phyloP scores from a whole-genome alignment of 2,797 vertebrate genomes.

The Pseudochirops cupreus region DNA sequence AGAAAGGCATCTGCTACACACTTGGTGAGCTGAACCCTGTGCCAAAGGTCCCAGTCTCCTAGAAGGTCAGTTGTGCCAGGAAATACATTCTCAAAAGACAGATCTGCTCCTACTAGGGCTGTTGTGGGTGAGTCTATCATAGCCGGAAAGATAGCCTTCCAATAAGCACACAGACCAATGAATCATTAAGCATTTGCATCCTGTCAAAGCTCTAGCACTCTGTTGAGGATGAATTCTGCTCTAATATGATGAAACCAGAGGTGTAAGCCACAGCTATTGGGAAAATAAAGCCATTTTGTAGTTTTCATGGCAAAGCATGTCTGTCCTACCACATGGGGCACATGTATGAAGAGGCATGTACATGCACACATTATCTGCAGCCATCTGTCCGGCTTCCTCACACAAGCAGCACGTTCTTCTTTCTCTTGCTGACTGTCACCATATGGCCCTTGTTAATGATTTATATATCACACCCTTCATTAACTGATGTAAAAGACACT shows the following conservation, averaged over 20 bases:
- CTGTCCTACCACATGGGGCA: not conserved
- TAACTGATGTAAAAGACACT: conserved; percentile 68
- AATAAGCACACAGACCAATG: not conserved
- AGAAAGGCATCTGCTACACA: not conserved
- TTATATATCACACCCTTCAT: conserved; percentile 68
- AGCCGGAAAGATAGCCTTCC: not conserved
- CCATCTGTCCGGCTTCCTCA: conserved; percentile 44
- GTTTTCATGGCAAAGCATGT: not conserved
- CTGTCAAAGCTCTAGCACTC: conserved; percentile 14
- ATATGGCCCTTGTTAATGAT: conserved; percentile 74
- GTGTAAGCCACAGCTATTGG: conserved; percentile 52
- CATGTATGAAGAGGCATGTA: conserved; percentile 30
- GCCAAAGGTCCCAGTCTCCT: not conserved
- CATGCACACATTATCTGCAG: conserved; percentile 31
- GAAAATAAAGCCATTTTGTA: not conserved
- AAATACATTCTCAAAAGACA: not conserved
- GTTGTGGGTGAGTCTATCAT: not conserved
- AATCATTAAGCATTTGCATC: not conserved
- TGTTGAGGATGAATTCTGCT: conserved; percentile 24
- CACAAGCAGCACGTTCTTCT: conserved; percentile 34
- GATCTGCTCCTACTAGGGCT: not conserved
- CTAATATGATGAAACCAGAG: conserved; percentile 29
- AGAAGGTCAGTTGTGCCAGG: not conserved
- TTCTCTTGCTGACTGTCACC: conserved; percentile 61
- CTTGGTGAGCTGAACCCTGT: not conserved